Percentiles rank a stretch among this genome's conserved stretches.
phyloP scores from a whole-genome alignment of 2,888 invertebrate species.

The Napeogenes inachia region DNA sequence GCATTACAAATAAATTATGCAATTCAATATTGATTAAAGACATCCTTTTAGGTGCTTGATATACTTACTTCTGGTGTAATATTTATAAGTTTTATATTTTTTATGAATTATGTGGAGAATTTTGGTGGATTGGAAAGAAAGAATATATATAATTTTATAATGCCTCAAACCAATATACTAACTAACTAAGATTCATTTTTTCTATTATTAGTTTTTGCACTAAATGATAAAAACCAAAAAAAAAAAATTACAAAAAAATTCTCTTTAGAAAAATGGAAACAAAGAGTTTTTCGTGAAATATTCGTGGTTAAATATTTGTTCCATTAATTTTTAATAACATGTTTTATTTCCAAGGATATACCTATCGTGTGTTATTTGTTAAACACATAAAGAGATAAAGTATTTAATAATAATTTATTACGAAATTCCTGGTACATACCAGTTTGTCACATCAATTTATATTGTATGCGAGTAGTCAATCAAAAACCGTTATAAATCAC shows the following conservation, averaged over 20 bases:
- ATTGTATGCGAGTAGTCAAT: conserved; percentile 31
- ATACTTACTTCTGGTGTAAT: too few relatives aligned
- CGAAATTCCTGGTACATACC: conserved; percentile 23
- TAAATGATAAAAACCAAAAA: neutral
- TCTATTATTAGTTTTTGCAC: too few relatives aligned
- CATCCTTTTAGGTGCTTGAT: too few relatives aligned
- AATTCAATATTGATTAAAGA: too few relatives aligned
- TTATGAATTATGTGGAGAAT: too few relatives aligned
- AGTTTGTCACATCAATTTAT: conserved; percentile 22
- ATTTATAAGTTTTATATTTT: too few relatives aligned
- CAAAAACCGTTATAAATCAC: conserved; percentile 32
- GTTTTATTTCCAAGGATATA: conserved; percentile 46
- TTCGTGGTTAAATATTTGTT: conserved; percentile 19
- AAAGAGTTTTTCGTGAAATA: conserved; percentile 11
- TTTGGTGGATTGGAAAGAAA: too few relatives aligned
- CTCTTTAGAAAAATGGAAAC: conserved; percentile 1
- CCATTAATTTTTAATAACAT: conserved; percentile 36
- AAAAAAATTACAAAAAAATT: conserved; percentile 3
- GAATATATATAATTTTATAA: too few relatives aligned
- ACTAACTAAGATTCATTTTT: conserved; percentile 3
- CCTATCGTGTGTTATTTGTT: conserved; percentile 41
- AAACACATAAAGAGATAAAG: conserved; percentile 31
- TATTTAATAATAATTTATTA: conserved; percentile 16
- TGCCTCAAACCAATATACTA: conserved; percentile 9
- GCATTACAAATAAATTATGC: too few relatives aligned